Evolutionary conservation across 2,797 vertebrate genomes (phyloP).

Genomic region (Odontamblyopus lacepedii): DNA sequence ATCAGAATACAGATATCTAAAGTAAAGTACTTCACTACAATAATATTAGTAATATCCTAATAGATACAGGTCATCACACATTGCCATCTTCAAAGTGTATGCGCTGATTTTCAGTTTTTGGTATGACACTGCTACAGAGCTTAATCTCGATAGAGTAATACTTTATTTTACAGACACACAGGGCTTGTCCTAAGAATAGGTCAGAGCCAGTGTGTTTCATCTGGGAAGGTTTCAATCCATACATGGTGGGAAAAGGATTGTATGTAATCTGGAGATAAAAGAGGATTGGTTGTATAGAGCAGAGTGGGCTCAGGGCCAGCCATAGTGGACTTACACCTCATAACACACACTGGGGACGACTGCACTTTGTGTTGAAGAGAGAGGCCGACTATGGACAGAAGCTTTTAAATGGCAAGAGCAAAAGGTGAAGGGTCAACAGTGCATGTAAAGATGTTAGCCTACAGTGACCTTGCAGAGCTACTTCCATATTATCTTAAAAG

Average conservation of each 20-base stretch:
- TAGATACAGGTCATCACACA: not conserved
- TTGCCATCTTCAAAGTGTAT: not conserved
- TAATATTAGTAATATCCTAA: not conserved
- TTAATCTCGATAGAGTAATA: not conserved
- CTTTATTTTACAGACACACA: conserved; percentile 4
- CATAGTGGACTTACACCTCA: conserved; percentile 19
- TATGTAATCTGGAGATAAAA: conserved; percentile 22
- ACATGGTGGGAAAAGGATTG: conserved; percentile 16
- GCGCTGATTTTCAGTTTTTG: not conserved
- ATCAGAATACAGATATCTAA: no score
- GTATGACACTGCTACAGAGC: not conserved
- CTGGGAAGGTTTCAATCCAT: conserved; percentile 7
- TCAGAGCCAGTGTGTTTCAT: not conserved
- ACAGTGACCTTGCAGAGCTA: not conserved
- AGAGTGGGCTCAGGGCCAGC: conserved; percentile 2
- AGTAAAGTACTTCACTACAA: no score
- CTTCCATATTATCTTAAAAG: not conserved
- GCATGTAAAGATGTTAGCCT: not conserved
- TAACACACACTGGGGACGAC: conserved; percentile 1
- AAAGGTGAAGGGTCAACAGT: not conserved
- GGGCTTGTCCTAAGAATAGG: not conserved
- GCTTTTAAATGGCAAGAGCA: conserved; percentile 6
- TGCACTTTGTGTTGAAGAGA: not conserved
- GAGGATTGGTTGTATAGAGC: conserved; percentile 15
- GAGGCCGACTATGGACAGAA: not conserved